Conservation (phyloP, 2,888 invertebrate species). For the Cheilosia urbana region DNA sequence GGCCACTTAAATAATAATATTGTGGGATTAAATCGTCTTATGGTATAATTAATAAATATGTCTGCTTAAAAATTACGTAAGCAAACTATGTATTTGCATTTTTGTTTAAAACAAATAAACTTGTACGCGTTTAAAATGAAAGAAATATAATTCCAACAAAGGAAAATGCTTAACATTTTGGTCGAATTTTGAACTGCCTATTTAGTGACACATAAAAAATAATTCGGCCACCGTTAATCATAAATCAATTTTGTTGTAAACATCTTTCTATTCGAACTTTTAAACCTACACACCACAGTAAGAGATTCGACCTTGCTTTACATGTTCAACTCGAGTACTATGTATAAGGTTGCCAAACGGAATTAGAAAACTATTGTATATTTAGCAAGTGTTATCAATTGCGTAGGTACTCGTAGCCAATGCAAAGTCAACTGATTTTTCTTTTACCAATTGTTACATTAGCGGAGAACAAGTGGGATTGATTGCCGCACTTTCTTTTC, state of each 20-base stretch:
- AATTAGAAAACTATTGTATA: not conserved
- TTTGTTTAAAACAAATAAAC: not conserved
- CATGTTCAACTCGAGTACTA: constrained; percentile 29
- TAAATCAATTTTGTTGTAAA: not conserved
- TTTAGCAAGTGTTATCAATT: not conserved
- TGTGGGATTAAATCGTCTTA: no score
- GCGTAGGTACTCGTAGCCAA: not conserved
- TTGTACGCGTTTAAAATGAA: no score
- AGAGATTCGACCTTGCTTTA: constrained; percentile 37
- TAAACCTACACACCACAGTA: constrained; percentile 22
- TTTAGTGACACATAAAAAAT: constrained; percentile 33
- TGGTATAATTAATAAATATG: no score
- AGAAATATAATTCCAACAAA: constrained; percentile 4
- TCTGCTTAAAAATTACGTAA: not conserved
- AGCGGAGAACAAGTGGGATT: constrained; percentile 6
- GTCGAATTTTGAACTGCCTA: constrained; percentile 28
- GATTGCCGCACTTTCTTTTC: constrained; percentile 6
- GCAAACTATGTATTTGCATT: constrained; percentile 5
- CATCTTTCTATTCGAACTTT: not conserved
- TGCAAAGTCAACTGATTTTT: not conserved
- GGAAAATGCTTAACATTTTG: not conserved
- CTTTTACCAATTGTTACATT: constrained; percentile 3
- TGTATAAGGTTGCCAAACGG: constrained; percentile 17
- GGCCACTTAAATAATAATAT: no score
- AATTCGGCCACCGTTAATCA: not conserved